These are phyloP conservation scores for Plagodis pulveraria DNA, from an alignment of 2,888 invertebrate species.

Conservation along the genomic window DNA sequence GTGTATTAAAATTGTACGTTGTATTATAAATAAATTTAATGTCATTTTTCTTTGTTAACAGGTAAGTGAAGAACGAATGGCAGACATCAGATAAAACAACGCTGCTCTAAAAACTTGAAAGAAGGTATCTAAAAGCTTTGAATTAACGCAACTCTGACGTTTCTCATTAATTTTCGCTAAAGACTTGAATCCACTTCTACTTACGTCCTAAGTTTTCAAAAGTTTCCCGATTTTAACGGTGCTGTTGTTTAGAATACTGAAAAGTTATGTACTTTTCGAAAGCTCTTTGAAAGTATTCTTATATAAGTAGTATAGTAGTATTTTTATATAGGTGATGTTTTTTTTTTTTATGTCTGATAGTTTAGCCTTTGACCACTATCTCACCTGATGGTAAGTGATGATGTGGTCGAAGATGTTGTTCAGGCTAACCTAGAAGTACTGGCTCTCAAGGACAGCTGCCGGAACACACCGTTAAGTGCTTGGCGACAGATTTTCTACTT, in stretches of 20 bases:
- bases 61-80: conserved; percentile 24
- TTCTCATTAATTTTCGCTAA: conserved; percentile 18
- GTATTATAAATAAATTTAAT: not conserved
- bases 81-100: not conserved
- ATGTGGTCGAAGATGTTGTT: too few species aligned
- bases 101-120: not conserved
- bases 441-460: too few species aligned
- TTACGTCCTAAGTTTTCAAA: conserved; percentile 20
- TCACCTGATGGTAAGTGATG: too few species aligned
- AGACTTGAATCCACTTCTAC: conserved; percentile 19
- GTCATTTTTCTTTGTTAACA: conserved; percentile 22
- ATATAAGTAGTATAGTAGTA: too few species aligned
- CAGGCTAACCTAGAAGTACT: too few species aligned
- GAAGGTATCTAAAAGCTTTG: conserved; percentile 12
- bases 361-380: too few species aligned
- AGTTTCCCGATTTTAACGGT: conserved; percentile 12
- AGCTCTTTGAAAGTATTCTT: not conserved
- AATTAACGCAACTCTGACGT: conserved; percentile 15
- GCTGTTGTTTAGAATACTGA: not conserved
- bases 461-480: too few species aligned
- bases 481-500: too few species aligned
- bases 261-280: conserved; percentile 2
- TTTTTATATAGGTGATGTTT: too few species aligned
- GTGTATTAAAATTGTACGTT: not conserved
- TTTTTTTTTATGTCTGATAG: too few species aligned